These are phyloP conservation scores for Limnephilus rhombicus DNA, from an alignment of 2,888 invertebrate species.

Conservation along the genomic window DNA sequence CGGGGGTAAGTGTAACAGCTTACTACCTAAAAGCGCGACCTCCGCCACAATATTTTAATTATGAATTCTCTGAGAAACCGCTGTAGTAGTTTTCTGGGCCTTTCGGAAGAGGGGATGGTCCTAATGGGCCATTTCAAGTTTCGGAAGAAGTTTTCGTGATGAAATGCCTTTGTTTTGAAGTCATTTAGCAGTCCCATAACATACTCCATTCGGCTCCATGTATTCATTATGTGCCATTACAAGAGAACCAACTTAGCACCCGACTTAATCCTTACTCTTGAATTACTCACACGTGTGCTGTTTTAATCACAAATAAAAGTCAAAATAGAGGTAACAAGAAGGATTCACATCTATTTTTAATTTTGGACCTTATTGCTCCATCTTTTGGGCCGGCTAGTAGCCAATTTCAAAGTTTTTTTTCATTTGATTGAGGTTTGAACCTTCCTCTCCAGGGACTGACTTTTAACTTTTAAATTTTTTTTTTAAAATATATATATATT, in stretches of 20 bases:
- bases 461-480: no score
- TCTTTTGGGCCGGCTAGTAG: no score
- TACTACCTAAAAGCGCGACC: conserved; percentile 8
- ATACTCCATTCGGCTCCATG: background rate
- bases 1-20: background rate
- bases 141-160: conserved; percentile 34
- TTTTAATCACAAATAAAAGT: background rate
- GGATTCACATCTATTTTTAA: background rate
- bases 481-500: no score
- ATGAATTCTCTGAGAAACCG: conserved; percentile 39
- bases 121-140: conserved; percentile 48
- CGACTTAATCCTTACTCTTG: background rate
- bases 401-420: no score
- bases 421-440: no score
- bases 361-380: no score
- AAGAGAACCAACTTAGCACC: background rate
- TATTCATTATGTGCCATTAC: background rate
- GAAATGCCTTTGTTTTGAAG: conserved; percentile 42
- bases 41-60: conserved; percentile 36
- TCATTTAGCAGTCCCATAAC: conserved; percentile 38
- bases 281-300: background rate
- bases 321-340: background rate
- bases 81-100: conserved; percentile 4
- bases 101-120: background rate
- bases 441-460: no score